phyloP scores from a whole-genome alignment of 1,140 invertebrate species.

The Sycobia sp. region DNA sequence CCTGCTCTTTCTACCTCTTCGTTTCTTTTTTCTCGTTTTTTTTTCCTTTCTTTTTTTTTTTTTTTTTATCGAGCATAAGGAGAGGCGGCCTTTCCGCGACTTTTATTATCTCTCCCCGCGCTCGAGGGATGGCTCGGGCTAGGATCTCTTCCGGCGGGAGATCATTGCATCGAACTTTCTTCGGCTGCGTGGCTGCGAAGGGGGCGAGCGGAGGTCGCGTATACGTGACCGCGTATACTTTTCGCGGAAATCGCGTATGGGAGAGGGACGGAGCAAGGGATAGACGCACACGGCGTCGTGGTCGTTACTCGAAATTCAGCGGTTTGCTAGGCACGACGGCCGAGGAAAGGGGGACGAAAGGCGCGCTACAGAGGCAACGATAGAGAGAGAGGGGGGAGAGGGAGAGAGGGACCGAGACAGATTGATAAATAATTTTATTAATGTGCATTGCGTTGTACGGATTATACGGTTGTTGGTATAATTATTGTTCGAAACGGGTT shows the following conservation, averaged over 20 bases:
- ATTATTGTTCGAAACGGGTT: too few relatives aligned
- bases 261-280: background rate
- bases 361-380: too few relatives aligned
- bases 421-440: too few relatives aligned
- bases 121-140: conserved; percentile 38
- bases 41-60: background rate
- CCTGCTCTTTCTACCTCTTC: too few relatives aligned
- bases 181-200: background rate
- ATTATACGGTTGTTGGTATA: too few relatives aligned
- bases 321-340: too few relatives aligned
- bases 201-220: background rate
- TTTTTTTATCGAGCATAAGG: conserved; percentile 37
- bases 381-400: too few relatives aligned
- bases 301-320: too few relatives aligned
- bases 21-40: conserved; percentile 19
- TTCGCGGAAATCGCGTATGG: conserved; percentile 27
- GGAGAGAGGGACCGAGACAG: too few relatives aligned
- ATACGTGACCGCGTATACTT: conserved; percentile 45
- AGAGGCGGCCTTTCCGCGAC: conserved; percentile 32
- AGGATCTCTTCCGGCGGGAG: background rate
- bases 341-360: too few relatives aligned
- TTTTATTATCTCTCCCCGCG: conserved; percentile 27
- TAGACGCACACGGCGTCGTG: background rate
- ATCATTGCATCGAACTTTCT: too few relatives aligned
- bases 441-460: too few relatives aligned